Evolutionary conservation across 1,140 invertebrate species (phyloP), one percentile per base, ranked within the genome.

Genomic region (Metopolophium dirhodum): DNA sequence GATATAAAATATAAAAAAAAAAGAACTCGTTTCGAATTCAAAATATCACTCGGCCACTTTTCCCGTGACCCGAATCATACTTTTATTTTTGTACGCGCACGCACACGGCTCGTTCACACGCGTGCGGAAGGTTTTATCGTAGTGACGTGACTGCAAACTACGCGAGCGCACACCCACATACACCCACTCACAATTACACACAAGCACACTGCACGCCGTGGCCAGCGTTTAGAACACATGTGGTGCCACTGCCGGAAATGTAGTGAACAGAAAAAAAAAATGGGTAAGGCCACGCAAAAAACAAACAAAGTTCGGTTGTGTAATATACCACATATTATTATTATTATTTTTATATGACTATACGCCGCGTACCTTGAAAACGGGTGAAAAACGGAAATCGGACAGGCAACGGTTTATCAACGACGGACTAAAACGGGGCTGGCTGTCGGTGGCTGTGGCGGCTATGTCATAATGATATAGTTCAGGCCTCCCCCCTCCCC

Each of bases 11-110:
- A 51, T 51, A 51, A 22, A 54, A 54, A 22, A 20, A 14, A 30
- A 30, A 91, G 54, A 83, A 83, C 90, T 54, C 68, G n/a, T 83
- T 91, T 91, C 41, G 57, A 91, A 91, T 91, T 91, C 90, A 47
- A 51, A 91, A 91, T 91, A 91, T 91, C 61, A 91, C 90, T 91
- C 41, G 30, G 35, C 7, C 37, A 54, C 49, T 54, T 41, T 37
- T 89, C 14, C 68, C 47, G 18, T 83, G 45, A 83, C 90, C 90
- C 90, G 45, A 83, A 82, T 91, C 26, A 91, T 37, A 51, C 68
- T 68, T 91, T 91, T 77, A 77, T 77, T 77, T 77, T 77, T n/a
- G 61, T 77, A 77, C 37, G n/a, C 35, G 41, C 57, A 57, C 47
- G 8, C 35, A 90, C 51, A 41, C 37, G 61, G 61, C 61, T 77